Conservation (phyloP, 2,888 invertebrate genomes). For the Cistogaster globosa region DNA sequence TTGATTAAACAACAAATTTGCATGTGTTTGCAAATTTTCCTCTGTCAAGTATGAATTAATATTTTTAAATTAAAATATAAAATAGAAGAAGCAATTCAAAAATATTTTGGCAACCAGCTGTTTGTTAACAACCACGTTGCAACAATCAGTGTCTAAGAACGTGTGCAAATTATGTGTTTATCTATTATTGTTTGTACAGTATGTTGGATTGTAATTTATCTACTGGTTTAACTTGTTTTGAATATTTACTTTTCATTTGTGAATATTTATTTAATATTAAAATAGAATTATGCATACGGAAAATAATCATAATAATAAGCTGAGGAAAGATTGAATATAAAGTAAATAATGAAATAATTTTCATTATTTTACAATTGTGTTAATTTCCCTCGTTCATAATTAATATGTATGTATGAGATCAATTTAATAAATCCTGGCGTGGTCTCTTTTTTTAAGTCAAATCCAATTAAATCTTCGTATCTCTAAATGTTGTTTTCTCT, state of each 20-base stretch:
- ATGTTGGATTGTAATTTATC: conserved; percentile 14
- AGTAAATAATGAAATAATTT: no score
- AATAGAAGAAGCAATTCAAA: background rate
- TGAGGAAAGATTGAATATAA: no score
- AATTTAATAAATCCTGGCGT: no score
- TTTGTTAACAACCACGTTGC: conserved; percentile 41
- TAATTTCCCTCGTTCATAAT: no score
- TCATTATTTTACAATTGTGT: no score
- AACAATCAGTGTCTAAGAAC: conserved; percentile 52
- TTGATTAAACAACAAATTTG: conserved; percentile 70
- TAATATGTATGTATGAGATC: no score
- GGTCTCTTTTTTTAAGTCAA: no score
- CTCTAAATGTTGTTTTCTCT: no score
- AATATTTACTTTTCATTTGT: conserved; percentile 68
- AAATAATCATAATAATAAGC: no score
- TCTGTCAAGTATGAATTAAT: conserved; percentile 48
- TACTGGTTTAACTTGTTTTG: conserved; percentile 25
- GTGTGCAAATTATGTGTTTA: conserved; percentile 66
- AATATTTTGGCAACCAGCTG: conserved; percentile 53
- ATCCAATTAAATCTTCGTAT: no score
- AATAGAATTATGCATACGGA: conserved; percentile 8
- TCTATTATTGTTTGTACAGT: conserved; percentile 15
- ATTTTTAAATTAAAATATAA: conserved; percentile 53
- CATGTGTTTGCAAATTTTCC: conserved; percentile 62
- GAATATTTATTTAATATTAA: conserved; percentile 63